These are phyloP conservation scores for Aramus guarauna DNA, from an alignment of 2,113 vertebrate species.

Conservation along the genomic window DNA sequence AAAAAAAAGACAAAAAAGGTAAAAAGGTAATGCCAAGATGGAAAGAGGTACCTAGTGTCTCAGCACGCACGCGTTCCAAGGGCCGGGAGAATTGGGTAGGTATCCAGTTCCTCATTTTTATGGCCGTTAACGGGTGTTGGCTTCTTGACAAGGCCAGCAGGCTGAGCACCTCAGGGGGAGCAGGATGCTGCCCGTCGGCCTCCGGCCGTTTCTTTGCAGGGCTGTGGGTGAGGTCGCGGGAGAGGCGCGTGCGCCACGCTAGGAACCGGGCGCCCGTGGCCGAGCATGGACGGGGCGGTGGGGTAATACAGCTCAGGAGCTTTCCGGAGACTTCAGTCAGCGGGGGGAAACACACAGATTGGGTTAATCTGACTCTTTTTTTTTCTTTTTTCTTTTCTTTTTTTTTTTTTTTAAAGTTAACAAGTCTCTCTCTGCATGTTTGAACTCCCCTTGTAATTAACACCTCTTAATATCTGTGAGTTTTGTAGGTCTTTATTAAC, in stretches of 20 bases:
- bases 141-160: background rate
- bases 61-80: accelerated
- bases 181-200: background rate
- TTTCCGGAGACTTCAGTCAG: background rate
- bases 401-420: slow-evolving; percentile 31
- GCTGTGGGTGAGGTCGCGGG: too few species aligned
- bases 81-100: background rate
- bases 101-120: background rate
- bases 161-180: background rate
- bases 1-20: background rate
- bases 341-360: background rate
- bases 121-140: background rate
- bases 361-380: background rate
- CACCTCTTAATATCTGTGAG: slow-evolving; percentile 59
- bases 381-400: too few species aligned
- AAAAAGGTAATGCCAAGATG: background rate
- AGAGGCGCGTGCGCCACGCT: background rate
- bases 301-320: background rate
- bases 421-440: slow-evolving; percentile 52
- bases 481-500: slow-evolving; percentile 48
- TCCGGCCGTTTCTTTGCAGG: background rate
- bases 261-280: background rate
- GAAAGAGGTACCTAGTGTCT: background rate
- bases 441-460: slow-evolving; percentile 37
- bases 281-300: accelerated